Base-by-base conservation (phyloP, 1,140 invertebrate genomes). In the Bombus difficillimus region DNA sequence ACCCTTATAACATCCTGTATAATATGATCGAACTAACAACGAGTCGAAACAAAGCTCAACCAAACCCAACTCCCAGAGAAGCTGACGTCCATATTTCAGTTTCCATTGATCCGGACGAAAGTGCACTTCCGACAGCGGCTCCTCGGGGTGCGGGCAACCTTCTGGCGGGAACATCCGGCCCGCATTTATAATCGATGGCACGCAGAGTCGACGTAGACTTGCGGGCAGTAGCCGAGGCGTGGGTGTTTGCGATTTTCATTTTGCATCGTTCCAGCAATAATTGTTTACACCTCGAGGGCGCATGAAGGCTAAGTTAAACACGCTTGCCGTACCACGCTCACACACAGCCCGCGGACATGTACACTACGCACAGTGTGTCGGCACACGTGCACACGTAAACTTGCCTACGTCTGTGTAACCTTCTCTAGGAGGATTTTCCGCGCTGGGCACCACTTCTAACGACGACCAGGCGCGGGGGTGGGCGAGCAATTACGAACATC, bases 401-500 rank as follows among this genome's bases (percentile, higher is more conserved):
- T 34, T 66, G 47, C 47, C 18, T 22, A 22, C 4, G 53, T 22
- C 2, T 6, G 32, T 28, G 34, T 64, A 22, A 32, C 75, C 75
- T 41, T 32, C 75, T 78, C 75, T n/a, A 78, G 75, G 75, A 78
- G 75, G 37, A 78, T 59, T 78, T 78, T 66, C 64, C 84, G 69
- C 74, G 72, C 43, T 18, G 64, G 47, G 28, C 83, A 71, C 64
- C 73, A 28, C 79, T 87, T 81, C 88, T 90, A 90, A 72, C 82
- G 71, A 64, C 71, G 64, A 43, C 74, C 57, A 47, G 59, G 64
- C 6, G 64, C 73, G 78, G 32, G 15, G 37, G 75, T 64, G 32
- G 68, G 66, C 75, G 82, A 80, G 90, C 90, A 92, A 93, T 93
- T 92, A 93, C 84, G 86, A 92, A 89, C 92, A 93, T 91, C 92